These are phyloP conservation scores for Eueides isabella DNA, from an alignment of 1,140 invertebrate genomes.

Conservation along the genomic window DNA sequence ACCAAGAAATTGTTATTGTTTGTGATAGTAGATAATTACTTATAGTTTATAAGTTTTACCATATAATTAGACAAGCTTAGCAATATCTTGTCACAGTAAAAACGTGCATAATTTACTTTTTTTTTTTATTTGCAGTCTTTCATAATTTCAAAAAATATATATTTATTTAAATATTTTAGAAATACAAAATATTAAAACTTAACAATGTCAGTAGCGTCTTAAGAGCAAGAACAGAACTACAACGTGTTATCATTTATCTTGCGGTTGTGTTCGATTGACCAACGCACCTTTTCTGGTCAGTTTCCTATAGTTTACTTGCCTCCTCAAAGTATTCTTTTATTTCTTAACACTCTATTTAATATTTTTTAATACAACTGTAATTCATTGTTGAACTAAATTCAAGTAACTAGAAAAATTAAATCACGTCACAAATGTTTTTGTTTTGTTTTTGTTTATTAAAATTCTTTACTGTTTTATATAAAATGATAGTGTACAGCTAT, in stretches of 20 bases:
- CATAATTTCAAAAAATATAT: neutral
- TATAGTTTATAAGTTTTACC: too few species aligned
- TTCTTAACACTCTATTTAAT: neutral
- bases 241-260: conserved; percentile 37
- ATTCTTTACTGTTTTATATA: neutral
- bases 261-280: conserved; percentile 50
- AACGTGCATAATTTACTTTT: too few species aligned
- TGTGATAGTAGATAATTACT: too few species aligned
- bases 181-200: neutral
- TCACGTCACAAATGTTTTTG: neutral
- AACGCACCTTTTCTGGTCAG: conserved; percentile 56
- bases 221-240: neutral
- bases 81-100: too few species aligned
- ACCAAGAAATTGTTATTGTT: neutral
- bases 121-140: too few species aligned
- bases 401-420: neutral
- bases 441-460: neutral
- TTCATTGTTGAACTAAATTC: neutral
- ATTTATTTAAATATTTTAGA: neutral
- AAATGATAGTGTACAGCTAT: neutral
- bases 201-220: neutral
- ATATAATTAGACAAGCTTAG: too few species aligned
- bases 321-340: conserved; percentile 46
- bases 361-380: neutral
- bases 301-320: conserved; percentile 52